Base-by-base conservation (phyloP, 2,888 invertebrate genomes). In the Tolmerus cingulatus region DNA sequence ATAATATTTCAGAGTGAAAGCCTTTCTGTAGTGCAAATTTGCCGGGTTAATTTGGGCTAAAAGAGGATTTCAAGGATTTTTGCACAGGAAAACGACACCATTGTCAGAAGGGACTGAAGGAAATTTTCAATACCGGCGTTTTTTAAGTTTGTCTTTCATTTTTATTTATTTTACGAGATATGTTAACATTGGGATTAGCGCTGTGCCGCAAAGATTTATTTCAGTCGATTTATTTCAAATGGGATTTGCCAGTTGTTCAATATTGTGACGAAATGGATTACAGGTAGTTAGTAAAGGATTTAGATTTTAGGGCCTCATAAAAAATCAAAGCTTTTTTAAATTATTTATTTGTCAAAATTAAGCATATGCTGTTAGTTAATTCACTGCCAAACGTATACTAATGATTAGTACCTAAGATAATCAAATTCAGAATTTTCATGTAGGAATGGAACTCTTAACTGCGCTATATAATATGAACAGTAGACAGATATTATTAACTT, bases 51-150 rank as follows among this genome's bases (percentile, higher is more conserved):
- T 84, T 66, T 57, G 2, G 40, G 12, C 57, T 84, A 34, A 66
- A 84, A 84, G 40, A 84, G 66, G 40, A 79, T 79, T 79, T 51
- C 30, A 19, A 16, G 19, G 79, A 79, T 51, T 79, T 66, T 66
- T 23, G 23, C 27, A 12, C 23, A 51, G 43, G 51, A 51, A 51
- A 79, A 27, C 51, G 51, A 79, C 27, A 78, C 78, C 78, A 79
- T 79, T 79, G 79, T 79, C 30, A 27, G 23, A 27, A 23, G 66
- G 23, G 66, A 66, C 34, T 27, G 76, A 30, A 9, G n/a, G 27
- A 34, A 76, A 40, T 76, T n/a, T 2, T 76, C 19, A n/a, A 34
- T 76, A 30, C 14, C 76, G n/a, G 37, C 9, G 34, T 74, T 76
- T 76, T 37, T 76, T 84, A 30, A 30, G 37, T 30, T 57, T 34